Conservation (phyloP, 64 coral and sea anemone genomes). For the Porites lutea region DNA sequence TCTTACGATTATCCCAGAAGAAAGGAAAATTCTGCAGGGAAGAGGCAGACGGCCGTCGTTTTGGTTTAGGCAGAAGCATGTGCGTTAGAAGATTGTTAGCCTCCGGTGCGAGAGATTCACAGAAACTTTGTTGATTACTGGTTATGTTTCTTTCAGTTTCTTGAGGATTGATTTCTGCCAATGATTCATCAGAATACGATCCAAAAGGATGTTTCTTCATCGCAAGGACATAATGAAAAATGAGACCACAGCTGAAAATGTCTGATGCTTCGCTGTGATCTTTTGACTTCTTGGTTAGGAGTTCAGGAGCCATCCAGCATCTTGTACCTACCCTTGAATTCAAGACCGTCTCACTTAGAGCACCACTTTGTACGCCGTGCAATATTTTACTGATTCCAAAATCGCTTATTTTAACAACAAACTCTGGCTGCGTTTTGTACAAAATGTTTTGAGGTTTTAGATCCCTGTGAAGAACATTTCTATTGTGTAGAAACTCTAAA, state of each 20-base stretch:
- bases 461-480: slow-evolving; percentile 71
- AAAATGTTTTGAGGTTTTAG: slow-evolving; percentile 85
- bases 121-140: background rate
- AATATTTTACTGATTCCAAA: slow-evolving; percentile 73
- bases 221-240: slow-evolving; percentile 29
- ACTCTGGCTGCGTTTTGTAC: slow-evolving; percentile 59
- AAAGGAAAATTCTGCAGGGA: slow-evolving; percentile 1
- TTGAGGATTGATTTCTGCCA: background rate
- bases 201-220: slow-evolving; percentile 53
- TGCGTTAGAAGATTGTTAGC: background rate
- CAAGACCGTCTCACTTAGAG: background rate
- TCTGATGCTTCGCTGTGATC: slow-evolving; percentile 12
- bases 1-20: slow-evolving; percentile 34
- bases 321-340: slow-evolving; percentile 20
- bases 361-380: no score
- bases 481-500: slow-evolving; percentile 48
- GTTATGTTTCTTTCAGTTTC: background rate
- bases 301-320: slow-evolving; percentile 42
- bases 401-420: slow-evolving; percentile 74
- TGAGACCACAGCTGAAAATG: slow-evolving; percentile 42
- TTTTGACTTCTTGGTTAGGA: background rate
- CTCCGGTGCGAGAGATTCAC: background rate
- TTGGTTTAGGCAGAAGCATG: background rate
- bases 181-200: background rate
- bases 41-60: slow-evolving; percentile 14